Base-by-base conservation (phyloP, 37 sponge, comb jelly and placozoan genomes). In the Halisarca cf. caerulea region DNA sequence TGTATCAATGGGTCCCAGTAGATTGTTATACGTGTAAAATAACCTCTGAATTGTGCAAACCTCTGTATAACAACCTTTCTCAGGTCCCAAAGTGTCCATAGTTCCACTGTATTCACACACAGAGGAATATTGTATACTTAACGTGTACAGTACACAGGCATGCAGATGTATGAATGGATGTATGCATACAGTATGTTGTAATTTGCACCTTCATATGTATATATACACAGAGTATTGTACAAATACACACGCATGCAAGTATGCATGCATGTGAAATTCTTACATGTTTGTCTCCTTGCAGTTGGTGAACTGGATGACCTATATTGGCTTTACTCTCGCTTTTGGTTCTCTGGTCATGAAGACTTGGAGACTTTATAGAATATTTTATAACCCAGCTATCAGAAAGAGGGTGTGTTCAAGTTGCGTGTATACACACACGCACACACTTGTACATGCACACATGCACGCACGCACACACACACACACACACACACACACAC, bases 331-430 rank as follows among this genome's bases (percentile, higher is more conserved):
- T 24, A 40, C 36, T 4, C 42, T 74, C 23, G 77, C 77, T 0
- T 74, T 74, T 37, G 43, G 77, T 2, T 6, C 43, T 38, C 77
- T 74, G 1, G n/a, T 74, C 41, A 44, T 74, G 77, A 74, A 74
- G 77, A 74, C 77, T 8, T 74, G 77, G 77, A 37, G 77, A 9
- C 32, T 74, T 3, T 74, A 74, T 44, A 37, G 77, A 15, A 74
- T 74, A 20, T 74, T 74, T 44, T 74, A 37, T 44, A 74, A 74
- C 36, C 42, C 77, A 25, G 73, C 47, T 37, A 34, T 68, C 25
- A 24, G 74, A 35, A 68, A 45, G 60, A 44, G 47, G 17, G 59
- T 55, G 43, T 34, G 82, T 11, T 58, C 41, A 17, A 11, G 40
- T 20, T 41, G 70, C n/a, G 36, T 3, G 6, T 47, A 47, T 11